Base-by-base conservation (phyloP, 2,888 invertebrate species). In the Drosophila paranaensis region DNA sequence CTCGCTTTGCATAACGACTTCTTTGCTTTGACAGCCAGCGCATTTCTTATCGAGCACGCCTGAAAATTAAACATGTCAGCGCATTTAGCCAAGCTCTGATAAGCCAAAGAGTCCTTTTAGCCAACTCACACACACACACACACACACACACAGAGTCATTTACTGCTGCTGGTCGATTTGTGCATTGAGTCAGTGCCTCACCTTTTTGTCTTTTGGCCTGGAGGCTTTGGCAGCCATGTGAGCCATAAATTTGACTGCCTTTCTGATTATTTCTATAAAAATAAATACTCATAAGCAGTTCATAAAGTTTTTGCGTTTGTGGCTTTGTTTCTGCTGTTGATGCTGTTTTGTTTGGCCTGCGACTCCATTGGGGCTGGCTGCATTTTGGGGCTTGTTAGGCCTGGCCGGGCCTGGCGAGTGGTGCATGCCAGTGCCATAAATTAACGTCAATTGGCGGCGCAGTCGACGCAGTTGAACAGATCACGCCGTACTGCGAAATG, bases 271-370 rank as follows among this genome's bases (percentile, higher is more conserved):
- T 88, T 84, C 72, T 88, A 87, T 77, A 84, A 72, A 88, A 84
- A 88, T 84, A 84, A 88, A 84, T 87, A 87, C 84, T 84, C 86
- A 88, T 88, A 89, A 87, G 84, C 79, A 84, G 84, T 84, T 89
- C 89, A 84, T 84, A 84, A 50, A 83, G 83, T 83, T 71, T 81
- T 45, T 45, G 70, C 56, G 55, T 86, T 77, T 71, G 57, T 51
- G 50, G 58, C 70, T 57, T 79, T 76, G 48, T 58, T 58, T 58
- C 43, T 70, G 70, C 33, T 70, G 70, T 65, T 74, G 64, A 57
- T 75, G 14, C 20, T 35, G 39, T 33, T 42, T 16, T 43, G 43
- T 43, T 20, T 43, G 30, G 16, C 14, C 10, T 14, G 16, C 16
- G 39, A n/a, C 45, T 71, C 39, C 57, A 33, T 71, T 43, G 56